These are phyloP conservation scores for Taphrorychus bicolor DNA, from an alignment of 2,888 invertebrate genomes.

Conservation along the genomic window DNA sequence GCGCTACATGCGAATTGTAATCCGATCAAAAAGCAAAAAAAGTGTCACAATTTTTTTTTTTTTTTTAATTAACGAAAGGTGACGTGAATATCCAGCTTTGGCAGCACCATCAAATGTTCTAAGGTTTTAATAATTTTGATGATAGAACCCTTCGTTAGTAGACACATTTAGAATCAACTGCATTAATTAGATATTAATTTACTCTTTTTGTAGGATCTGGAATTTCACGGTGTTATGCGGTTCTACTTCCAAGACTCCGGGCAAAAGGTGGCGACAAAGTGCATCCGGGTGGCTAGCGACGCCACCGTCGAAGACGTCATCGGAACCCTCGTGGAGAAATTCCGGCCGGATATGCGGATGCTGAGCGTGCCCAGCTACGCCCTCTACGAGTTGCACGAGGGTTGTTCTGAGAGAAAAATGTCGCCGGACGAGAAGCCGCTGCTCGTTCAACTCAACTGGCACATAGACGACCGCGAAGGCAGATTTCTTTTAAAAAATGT, in stretches of 20 bases:
- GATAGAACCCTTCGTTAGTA: too few species aligned
- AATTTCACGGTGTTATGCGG: slow-evolving; percentile 99
- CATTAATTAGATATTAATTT: too few species aligned
- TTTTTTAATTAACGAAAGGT: too few species aligned
- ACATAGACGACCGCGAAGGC: slow-evolving; percentile 97
- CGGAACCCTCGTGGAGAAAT: slow-evolving; percentile 96
- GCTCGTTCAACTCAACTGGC: slow-evolving; percentile 98
- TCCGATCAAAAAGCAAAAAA: too few species aligned
- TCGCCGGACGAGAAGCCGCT: slow-evolving; percentile 93
- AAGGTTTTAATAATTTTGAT: too few species aligned
- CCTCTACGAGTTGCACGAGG: slow-evolving; percentile 73
- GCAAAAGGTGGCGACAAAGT: slow-evolving; percentile 98
- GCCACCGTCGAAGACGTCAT: slow-evolving; percentile 97
- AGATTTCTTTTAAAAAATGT: slow-evolving; percentile 92
- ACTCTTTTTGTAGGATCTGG: slow-evolving; percentile 80
- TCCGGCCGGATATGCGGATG: slow-evolving; percentile 99
- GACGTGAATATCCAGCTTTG: too few species aligned
- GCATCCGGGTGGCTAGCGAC: slow-evolving; percentile 96
- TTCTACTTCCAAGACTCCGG: slow-evolving; percentile 99
- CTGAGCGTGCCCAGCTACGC: slow-evolving; percentile 77
- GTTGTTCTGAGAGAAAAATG: slow-evolving; percentile 83
- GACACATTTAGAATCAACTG: too few species aligned
- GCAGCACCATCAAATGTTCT: too few species aligned
- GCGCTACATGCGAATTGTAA: too few species aligned
- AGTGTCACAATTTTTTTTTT: too few species aligned